Conservation (phyloP, 2,113 vertebrate species). For the Eretmochelys imbricata region DNA sequence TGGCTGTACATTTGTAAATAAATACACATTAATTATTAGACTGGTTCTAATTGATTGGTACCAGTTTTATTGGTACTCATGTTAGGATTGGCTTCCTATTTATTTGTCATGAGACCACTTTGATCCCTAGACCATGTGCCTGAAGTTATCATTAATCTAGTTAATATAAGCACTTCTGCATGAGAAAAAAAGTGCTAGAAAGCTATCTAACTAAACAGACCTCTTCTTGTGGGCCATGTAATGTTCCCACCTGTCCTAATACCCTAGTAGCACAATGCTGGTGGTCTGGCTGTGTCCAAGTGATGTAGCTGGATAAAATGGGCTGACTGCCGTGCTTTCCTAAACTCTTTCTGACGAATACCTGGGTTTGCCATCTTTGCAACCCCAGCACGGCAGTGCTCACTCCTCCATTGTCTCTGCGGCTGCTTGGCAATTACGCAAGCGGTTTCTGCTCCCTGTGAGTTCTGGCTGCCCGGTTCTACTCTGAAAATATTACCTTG, state of each 20-base stretch:
- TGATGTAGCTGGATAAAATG: neutral
- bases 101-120: accelerated
- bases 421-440: neutral
- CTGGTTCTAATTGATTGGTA: too few relatives aligned
- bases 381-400: neutral
- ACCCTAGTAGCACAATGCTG: accelerated
- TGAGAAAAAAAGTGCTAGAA: neutral
- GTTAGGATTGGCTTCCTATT: accelerated
- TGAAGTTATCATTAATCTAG: accelerated
- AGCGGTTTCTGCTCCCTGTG: neutral
- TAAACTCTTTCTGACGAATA: neutral
- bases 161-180: accelerated
- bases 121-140: neutral
- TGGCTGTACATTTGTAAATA: accelerated
- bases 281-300: neutral
- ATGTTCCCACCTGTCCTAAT: neutral
- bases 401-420: neutral
- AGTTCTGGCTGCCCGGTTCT: neutral
- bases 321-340: constrained; percentile 18
- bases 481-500: neutral
- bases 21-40: accelerated
- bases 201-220: neutral
- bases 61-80: neutral
- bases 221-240: accelerated
- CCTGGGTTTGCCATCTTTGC: neutral